These are phyloP conservation scores for Procambarus clarkii DNA, from an alignment of 1,140 invertebrate genomes.

Conservation along the genomic window DNA sequence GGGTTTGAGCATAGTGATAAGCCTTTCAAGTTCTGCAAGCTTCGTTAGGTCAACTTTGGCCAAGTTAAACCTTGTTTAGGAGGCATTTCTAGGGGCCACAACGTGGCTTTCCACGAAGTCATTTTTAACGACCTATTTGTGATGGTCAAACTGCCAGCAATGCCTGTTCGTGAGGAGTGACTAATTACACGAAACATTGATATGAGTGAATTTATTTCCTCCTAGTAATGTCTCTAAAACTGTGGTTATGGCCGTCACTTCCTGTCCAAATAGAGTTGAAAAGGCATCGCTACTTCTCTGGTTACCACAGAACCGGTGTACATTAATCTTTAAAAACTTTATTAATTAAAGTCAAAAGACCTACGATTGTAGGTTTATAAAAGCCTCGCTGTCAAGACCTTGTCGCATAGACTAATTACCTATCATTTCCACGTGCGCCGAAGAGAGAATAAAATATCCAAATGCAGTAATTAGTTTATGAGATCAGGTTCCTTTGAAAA, in stretches of 20 bases:
- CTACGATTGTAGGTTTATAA: neutral
- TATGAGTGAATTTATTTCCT: neutral
- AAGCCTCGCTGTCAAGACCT: neutral
- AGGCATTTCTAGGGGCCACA: conserved; percentile 18
- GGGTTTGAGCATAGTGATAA: neutral
- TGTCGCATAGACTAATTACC: neutral
- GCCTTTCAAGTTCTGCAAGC: conserved; percentile 18
- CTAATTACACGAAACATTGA: conserved; percentile 3
- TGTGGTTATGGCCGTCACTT: neutral
- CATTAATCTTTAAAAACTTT: neutral
- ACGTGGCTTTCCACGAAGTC: neutral
- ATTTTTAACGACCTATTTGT: conserved; percentile 10
- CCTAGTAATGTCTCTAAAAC: conserved; percentile 27
- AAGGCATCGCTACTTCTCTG: neutral
- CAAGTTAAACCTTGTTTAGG: conserved; percentile 2
- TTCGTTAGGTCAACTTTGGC: conserved; percentile 12
- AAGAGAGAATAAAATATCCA: conserved; percentile 26
- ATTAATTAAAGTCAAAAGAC: neutral
- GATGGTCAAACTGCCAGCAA: conserved; percentile 37
- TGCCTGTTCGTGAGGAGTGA: conserved; percentile 49
- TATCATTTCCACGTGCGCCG: conserved; percentile 40
- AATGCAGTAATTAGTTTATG: neutral
- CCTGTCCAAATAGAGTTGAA: neutral
- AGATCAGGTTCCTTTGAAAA: too few relatives aligned
- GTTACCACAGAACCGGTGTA: neutral